Conservation (phyloP, 2,797 vertebrate species). For the Hybognathus amarus region DNA sequence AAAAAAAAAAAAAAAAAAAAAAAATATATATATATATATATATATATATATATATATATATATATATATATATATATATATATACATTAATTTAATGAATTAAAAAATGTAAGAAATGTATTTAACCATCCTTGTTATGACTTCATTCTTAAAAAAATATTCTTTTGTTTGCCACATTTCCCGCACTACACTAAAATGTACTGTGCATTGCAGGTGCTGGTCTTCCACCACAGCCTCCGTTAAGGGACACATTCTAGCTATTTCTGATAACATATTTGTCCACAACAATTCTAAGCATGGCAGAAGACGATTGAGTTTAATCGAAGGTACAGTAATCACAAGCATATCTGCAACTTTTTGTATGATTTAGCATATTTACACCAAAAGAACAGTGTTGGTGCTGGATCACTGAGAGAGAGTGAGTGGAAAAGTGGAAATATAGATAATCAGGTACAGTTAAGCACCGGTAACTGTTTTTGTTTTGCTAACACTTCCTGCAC, state of each 20-base stretch:
- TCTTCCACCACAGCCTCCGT: conserved; percentile 75
- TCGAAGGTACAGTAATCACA: conserved; percentile 36
- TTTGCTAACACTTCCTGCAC: too few species aligned
- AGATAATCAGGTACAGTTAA: too few species aligned
- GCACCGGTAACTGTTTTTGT: background rate
- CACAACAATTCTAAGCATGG: conserved; percentile 52
- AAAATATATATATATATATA: too few species aligned
- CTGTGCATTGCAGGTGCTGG: conserved; percentile 31
- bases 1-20: too few species aligned
- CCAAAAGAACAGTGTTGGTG: background rate
- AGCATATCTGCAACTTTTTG: background rate
- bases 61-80: too few species aligned
- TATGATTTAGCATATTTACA: background rate
- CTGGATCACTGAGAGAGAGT: background rate
- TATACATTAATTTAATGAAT: background rate
- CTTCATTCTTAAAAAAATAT: too few species aligned
- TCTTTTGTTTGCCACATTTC: background rate
- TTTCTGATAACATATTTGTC: conserved; percentile 49
- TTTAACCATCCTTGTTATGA: background rate
- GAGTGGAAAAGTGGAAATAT: background rate
- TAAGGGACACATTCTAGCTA: conserved; percentile 83
- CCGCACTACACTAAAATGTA: background rate
- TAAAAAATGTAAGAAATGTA: background rate
- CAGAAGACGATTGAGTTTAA: conserved; percentile 36
- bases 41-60: too few species aligned